These are phyloP conservation scores for Lumbricus terrestris DNA, from an alignment of 2,888 invertebrate species.

Conservation along the genomic window DNA sequence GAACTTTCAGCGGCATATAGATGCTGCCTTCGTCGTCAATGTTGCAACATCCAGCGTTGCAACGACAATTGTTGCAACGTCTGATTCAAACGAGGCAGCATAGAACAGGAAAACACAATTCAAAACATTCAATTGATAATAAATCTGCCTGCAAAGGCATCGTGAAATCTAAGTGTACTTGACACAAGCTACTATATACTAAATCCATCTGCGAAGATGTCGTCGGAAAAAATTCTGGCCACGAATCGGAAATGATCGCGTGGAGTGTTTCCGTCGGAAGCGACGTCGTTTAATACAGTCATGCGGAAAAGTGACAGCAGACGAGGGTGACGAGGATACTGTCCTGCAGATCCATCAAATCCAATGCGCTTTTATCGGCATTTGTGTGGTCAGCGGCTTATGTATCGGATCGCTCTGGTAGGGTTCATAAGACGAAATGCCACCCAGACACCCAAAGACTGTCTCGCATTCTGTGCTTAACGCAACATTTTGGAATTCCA, in stretches of 20 bases:
- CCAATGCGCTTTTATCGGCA: neutral
- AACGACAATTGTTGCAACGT: neutral
- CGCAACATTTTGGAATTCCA: neutral
- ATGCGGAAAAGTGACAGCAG: neutral
- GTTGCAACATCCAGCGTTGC: neutral
- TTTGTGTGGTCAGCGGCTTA: neutral
- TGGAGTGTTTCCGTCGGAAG: neutral
- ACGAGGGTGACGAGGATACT: neutral
- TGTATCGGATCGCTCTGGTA: neutral
- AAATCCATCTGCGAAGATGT: neutral
- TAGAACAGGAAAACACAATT: neutral
- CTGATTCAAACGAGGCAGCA: neutral
- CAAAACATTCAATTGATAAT: neutral
- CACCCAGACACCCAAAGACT: neutral
- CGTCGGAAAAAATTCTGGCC: neutral
- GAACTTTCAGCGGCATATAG: neutral
- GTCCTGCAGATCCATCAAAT: neutral
- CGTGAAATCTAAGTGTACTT: neutral
- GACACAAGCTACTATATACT: neutral
- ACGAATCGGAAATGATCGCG: neutral
- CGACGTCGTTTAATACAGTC: neutral
- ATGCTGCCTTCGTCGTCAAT: neutral
- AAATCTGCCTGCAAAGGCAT: slow-evolving; percentile 3
- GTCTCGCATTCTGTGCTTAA: slow-evolving; percentile 3
- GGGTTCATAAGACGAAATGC: neutral